Evolutionary conservation across 2,113 vertebrate genomes (phyloP), one percentile per base, ranked within the genome.

Genomic region (Aplodontia rufa): DNA sequence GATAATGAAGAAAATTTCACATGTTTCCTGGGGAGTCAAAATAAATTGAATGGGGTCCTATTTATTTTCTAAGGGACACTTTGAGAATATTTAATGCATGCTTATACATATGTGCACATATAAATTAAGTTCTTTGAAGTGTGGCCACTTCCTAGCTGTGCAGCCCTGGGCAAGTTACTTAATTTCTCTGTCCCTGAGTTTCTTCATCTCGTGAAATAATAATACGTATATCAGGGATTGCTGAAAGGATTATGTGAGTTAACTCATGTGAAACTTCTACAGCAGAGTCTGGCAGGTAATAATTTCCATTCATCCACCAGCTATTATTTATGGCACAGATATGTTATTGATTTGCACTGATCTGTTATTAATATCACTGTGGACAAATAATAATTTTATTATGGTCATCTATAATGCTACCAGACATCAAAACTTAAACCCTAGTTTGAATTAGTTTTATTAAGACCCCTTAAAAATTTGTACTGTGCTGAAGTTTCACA

Each of bases 31-130:
- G 19, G 75, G 11, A 76, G 45, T 26, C 32, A 68, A 68, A 84
- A 55, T 69, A 51, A 78, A 87, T 32, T 10, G 10, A 35, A 11
- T 3, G 26, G 28, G 35, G 5, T 74, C 47, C 24, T 64, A 30
- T 81, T 89, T 80, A 53, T 90, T 96, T 94, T 40, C 30, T 51
- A 87, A 26, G 82, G 81, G 28, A 17, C 47, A 45, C 8, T 49
- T 93, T 76, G 64, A 82, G 12, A 24, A 4, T 26, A 32, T 49
- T 79, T 71, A 47, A 68, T 90, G 45, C 0, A 69, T 5, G 1
- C 24, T 93, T n/a, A 37, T 35, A 30, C 22, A 35, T 11, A 68
- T 32, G 55, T 11, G 42, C 5, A n/a, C 5, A 22, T n/a, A 13
- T 14, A 26, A 71, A 80, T 64, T 2, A 71, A 95, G 26, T 53